Percentiles rank a stretch among this genome's conserved stretches.
Conservation (phyloP, 2,888 invertebrate species). For the Drosophila sordidula region DNA sequence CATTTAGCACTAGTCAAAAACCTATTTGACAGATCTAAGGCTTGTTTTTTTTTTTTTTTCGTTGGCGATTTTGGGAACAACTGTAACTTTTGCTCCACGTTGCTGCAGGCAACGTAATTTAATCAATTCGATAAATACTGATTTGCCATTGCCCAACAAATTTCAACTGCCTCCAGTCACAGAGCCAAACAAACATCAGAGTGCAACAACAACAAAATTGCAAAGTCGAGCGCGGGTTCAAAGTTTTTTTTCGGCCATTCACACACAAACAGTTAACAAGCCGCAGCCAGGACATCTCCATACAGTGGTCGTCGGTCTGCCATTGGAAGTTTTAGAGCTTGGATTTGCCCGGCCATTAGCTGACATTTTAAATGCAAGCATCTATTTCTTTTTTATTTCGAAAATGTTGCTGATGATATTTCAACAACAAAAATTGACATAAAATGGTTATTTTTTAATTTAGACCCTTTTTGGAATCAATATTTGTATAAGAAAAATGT, state of each 20-base stretch:
- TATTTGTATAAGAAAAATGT: too few species aligned
- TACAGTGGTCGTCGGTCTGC: neutral
- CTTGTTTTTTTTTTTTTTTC: neutral
- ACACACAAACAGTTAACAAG: constrained; percentile 6
- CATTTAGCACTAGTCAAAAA: neutral
- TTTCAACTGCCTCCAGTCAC: constrained; percentile 33
- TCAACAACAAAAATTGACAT: too few species aligned
- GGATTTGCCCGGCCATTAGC: neutral
- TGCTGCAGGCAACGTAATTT: constrained; percentile 30
- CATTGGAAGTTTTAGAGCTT: neutral
- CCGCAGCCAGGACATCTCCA: constrained; percentile 1
- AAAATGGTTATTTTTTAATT: too few species aligned
- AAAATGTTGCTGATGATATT: too few species aligned
- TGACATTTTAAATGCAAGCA: too few species aligned
- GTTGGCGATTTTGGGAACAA: neutral
- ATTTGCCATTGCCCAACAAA: constrained; percentile 28
- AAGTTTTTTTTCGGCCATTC: constrained; percentile 41
- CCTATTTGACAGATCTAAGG: neutral
- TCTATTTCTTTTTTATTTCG: too few species aligned
- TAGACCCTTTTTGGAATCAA: too few species aligned
- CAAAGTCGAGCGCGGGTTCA: constrained; percentile 38
- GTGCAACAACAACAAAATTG: constrained; percentile 10
- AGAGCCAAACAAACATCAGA: constrained; percentile 16
- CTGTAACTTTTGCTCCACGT: neutral
- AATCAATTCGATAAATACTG: constrained; percentile 39